phyloP scores from a whole-genome alignment of 2,797 vertebrate genomes.

The Xyrichtys novacula region DNA sequence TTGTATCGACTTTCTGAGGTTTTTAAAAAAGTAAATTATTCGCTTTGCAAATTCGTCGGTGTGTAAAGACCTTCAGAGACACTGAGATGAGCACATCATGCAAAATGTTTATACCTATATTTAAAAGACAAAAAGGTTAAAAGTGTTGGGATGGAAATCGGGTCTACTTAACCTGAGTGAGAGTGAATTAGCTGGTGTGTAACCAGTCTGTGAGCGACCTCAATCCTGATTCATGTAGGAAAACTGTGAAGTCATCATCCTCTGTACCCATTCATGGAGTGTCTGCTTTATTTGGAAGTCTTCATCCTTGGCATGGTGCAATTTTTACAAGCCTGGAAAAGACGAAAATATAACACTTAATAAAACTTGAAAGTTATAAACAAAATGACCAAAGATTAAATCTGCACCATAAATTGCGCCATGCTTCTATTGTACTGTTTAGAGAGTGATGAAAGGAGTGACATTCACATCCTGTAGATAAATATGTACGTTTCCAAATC shows the following conservation, averaged over 20 bases:
- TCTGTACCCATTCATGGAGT: constrained; percentile 11
- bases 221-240: neutral
- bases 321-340: constrained; percentile 23
- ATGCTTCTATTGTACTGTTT: neutral
- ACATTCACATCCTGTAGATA: neutral
- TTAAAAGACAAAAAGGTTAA: neutral
- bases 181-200: neutral
- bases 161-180: neutral
- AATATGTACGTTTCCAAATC: neutral
- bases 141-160: no score
- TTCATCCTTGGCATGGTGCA: neutral
- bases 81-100: no score
- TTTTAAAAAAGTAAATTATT: no score
- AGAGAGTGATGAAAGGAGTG: constrained; percentile 7
- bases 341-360: constrained; percentile 31
- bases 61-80: no score
- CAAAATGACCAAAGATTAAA: neutral
- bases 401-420: neutral
- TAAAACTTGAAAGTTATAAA: constrained; percentile 6
- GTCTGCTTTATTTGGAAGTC: constrained; percentile 23
- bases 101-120: neutral
- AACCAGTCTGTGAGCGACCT: neutral
- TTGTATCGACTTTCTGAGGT: no score
- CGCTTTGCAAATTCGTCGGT: no score
- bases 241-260: constrained; percentile 19